Percentiles rank a stretch among this genome's conserved stretches.
Conservation (phyloP, 92 coral and sea anemone species). For the Diadumene lineata region DNA sequence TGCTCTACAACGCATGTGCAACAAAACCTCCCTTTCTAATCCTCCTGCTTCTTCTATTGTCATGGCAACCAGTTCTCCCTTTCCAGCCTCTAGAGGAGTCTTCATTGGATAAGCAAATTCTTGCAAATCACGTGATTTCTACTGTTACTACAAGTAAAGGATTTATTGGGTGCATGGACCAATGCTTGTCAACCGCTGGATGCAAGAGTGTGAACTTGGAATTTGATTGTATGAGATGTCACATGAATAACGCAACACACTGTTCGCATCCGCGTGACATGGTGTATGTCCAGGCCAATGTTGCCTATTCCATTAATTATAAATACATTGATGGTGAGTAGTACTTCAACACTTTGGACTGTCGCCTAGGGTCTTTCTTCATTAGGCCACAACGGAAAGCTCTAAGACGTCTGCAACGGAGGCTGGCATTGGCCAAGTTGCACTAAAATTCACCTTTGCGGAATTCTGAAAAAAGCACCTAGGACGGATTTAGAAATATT, state of each 20-base stretch:
- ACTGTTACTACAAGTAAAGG: neutral
- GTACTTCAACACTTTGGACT: neutral
- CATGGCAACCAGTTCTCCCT: conserved; percentile 12
- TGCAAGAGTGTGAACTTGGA: conserved; percentile 13
- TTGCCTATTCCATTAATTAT: neutral
- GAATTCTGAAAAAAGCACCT: too few relatives aligned
- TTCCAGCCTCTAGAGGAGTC: neutral
- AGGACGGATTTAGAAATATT: too few relatives aligned
- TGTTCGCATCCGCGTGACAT: conserved; percentile 11
- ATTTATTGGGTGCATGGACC: neutral
- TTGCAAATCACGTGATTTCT: conserved; percentile 11
- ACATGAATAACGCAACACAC: conserved; percentile 21
- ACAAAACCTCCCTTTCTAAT: neutral
- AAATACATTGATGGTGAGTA: conserved; percentile 1
- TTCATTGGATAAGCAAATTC: neutral
- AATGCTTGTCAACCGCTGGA: neutral
- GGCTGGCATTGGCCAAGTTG: too few relatives aligned
- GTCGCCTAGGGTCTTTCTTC: neutral
- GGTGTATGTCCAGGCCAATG: neutral
- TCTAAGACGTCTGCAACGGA: too few relatives aligned
- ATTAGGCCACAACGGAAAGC: too few relatives aligned
- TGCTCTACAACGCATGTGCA: neutral
- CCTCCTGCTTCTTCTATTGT: neutral
- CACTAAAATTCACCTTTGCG: too few relatives aligned
- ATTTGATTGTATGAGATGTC: conserved; percentile 7